phyloP scores from a whole-genome alignment of 2,797 vertebrate genomes.

The Danio choprae region DNA sequence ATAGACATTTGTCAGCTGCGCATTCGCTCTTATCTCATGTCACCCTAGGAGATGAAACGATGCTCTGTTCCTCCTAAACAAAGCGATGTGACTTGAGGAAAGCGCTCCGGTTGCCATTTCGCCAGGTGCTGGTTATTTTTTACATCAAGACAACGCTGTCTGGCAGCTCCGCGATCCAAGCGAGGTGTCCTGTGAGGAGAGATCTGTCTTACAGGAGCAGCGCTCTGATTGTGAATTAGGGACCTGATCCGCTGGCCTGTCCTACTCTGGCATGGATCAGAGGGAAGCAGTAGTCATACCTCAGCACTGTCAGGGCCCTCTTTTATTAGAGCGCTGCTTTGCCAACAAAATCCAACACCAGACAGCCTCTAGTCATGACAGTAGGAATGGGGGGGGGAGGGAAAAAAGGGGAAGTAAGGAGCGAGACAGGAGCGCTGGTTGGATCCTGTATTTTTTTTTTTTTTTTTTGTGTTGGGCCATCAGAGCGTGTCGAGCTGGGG shows the following conservation, averaged over 20 bases:
- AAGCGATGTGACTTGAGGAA: conserved; percentile 30
- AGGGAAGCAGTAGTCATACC: conserved; percentile 46
- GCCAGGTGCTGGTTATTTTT: conserved; percentile 49
- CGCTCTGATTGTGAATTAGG: conserved; percentile 50
- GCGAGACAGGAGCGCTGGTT: conserved; percentile 64
- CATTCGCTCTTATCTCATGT: not conserved
- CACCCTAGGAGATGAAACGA: conserved; percentile 23
- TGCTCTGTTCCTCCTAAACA: conserved; percentile 8
- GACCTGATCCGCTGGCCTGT: conserved; percentile 39
- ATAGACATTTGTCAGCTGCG: conserved; percentile 41
- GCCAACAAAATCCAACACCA: conserved; percentile 44
- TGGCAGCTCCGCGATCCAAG: conserved; percentile 21
- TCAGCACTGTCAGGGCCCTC: conserved; percentile 46
- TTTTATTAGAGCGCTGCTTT: conserved; percentile 46
- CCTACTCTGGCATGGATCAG: conserved; percentile 49
- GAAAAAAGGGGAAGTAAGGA: conserved; percentile 42
- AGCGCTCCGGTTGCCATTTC: conserved; percentile 37
- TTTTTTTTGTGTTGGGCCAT: conserved; percentile 70
- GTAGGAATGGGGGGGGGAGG: conserved; percentile 44
- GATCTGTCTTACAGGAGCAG: conserved; percentile 49
- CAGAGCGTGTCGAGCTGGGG: conserved; percentile 69
- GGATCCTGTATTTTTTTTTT: conserved; percentile 73
- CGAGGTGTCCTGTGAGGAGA: conserved; percentile 49
- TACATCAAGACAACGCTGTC: conserved; percentile 28
- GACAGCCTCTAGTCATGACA: conserved; percentile 53